A percentile compares a stretch with the other conserved stretches of the same genome.
These are phyloP conservation scores for Philereme transversata DNA, from an alignment of 2,888 invertebrate genomes.

Conservation along the genomic window DNA sequence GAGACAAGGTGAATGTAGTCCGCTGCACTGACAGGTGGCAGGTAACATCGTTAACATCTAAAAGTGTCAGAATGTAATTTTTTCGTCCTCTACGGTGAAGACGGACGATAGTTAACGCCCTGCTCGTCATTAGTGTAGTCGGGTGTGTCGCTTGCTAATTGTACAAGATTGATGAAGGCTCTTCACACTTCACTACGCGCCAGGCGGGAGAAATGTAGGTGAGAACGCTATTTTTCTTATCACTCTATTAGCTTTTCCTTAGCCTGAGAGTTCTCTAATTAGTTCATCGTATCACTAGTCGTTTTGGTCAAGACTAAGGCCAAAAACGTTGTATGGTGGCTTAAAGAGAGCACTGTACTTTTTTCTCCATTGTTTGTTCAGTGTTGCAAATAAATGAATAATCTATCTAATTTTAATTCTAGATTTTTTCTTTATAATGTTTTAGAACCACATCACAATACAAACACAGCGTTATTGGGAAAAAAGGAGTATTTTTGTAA, in stretches of 20 bases:
- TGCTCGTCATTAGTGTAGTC: constrained; percentile 65
- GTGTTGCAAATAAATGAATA: too few species aligned
- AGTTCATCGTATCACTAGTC: too few species aligned
- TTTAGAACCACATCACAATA: neutral
- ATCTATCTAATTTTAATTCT: too few species aligned
- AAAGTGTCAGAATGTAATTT: constrained; percentile 42
- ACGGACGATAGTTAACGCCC: constrained; percentile 41
- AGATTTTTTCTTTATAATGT: too few species aligned
- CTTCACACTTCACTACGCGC: constrained; percentile 50
- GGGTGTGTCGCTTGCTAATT: constrained; percentile 71
- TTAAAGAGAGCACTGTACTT: too few species aligned
- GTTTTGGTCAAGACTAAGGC: too few species aligned
- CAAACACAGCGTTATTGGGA: neutral
- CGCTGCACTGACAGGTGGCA: too few species aligned
- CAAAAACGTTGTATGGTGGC: too few species aligned
- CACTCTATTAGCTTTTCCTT: constrained; percentile 21
- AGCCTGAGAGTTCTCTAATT: too few species aligned
- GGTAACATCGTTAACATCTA: neutral
- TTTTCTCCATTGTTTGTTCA: too few species aligned
- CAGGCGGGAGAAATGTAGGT: constrained; percentile 17
- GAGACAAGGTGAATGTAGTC: too few species aligned
- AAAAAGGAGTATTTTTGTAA: too few species aligned
- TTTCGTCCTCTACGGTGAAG: constrained; percentile 42
- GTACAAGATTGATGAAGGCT: constrained; percentile 73
- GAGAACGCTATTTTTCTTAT: constrained; percentile 25